phyloP scores from a whole-genome alignment of 2,888 invertebrate species.

The Caenorhabditis sinica region DNA sequence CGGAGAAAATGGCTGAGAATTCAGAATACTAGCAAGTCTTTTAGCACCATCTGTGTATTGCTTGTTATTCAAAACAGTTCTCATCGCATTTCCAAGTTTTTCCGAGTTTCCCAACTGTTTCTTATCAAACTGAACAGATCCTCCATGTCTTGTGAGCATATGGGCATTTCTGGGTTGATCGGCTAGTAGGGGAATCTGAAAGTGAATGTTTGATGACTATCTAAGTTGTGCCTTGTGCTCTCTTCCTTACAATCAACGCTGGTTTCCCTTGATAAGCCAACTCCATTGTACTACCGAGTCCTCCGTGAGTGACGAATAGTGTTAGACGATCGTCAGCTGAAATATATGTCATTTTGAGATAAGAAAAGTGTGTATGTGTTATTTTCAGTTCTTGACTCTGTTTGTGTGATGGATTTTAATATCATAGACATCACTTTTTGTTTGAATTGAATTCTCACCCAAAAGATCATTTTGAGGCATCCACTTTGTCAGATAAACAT shows the following conservation, averaged over 20 bases:
- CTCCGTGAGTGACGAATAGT: slow-evolving; percentile 55
- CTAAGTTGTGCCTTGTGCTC: not conserved
- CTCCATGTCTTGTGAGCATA: slow-evolving; percentile 66
- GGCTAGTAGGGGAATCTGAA: slow-evolving; percentile 56
- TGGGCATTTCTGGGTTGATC: slow-evolving; percentile 62
- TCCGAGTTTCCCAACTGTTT: slow-evolving; percentile 18
- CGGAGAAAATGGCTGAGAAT: slow-evolving; percentile 49
- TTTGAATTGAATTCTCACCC: slow-evolving; percentile 24
- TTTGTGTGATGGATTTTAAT: slow-evolving; percentile 2
- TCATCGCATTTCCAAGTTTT: slow-evolving; percentile 43
- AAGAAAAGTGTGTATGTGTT: slow-evolving; percentile 4
- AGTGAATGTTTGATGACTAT: not conserved
- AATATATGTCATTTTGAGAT: slow-evolving; percentile 24
- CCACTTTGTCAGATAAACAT: slow-evolving; percentile 63
- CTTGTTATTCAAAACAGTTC: slow-evolving; percentile 37
- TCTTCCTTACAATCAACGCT: slow-evolving; percentile 35
- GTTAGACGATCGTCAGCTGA: slow-evolving; percentile 40
- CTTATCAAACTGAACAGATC: slow-evolving; percentile 53
- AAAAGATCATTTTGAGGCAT: slow-evolving; percentile 66
- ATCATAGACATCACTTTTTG: not conserved
- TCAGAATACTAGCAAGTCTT: slow-evolving; percentile 41
- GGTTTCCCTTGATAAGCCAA: slow-evolving; percentile 59
- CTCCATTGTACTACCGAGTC: slow-evolving; percentile 54
- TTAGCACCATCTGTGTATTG: slow-evolving; percentile 49
- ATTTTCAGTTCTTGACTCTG: slow-evolving; percentile 11